Evolutionary conservation across 1,140 invertebrate species (phyloP).

Genomic region (Mylabris phalerata): DNA sequence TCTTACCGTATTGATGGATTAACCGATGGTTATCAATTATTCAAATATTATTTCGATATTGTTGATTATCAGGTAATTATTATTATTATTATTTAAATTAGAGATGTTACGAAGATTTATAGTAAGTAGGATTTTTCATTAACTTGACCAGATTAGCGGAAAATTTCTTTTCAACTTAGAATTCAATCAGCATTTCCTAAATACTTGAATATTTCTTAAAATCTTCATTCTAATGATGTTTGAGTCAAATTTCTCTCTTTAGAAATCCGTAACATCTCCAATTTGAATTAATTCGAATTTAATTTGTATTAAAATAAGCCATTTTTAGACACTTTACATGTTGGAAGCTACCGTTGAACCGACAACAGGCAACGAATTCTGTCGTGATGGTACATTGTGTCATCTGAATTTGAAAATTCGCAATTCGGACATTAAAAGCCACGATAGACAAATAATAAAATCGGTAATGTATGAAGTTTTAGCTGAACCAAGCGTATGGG

Average conservation of each 20-base stretch:
- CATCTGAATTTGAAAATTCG: conserved; percentile 69
- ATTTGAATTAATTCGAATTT: background rate
- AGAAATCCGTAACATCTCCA: too few species aligned
- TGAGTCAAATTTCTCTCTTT: too few species aligned
- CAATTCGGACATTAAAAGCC: background rate
- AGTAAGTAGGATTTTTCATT: too few species aligned
- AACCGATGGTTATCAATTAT: conserved; percentile 42
- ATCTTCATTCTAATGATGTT: too few species aligned
- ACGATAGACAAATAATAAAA: conserved; percentile 24
- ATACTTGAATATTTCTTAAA: too few species aligned
- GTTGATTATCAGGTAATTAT: conserved; percentile 56
- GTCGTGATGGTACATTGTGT: conserved; percentile 81
- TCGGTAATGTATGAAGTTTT: conserved; percentile 90
- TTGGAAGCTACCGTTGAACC: conserved; percentile 76
- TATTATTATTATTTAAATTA: background rate
- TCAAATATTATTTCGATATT: conserved; percentile 53
- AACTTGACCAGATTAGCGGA: background rate
- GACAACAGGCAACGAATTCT: conserved; percentile 75
- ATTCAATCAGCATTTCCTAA: too few species aligned
- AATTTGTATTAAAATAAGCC: background rate
- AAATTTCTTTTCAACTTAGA: background rate
- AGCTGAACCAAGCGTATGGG: conserved; percentile 87
- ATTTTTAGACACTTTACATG: conserved; percentile 70
- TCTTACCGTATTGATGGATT: conserved; percentile 42
- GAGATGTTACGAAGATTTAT: too few species aligned